Evolutionary conservation across 2,888 invertebrate genomes (phyloP), one percentile per base, ranked within the genome.

Genomic region (Trachelus troglodyta): DNA sequence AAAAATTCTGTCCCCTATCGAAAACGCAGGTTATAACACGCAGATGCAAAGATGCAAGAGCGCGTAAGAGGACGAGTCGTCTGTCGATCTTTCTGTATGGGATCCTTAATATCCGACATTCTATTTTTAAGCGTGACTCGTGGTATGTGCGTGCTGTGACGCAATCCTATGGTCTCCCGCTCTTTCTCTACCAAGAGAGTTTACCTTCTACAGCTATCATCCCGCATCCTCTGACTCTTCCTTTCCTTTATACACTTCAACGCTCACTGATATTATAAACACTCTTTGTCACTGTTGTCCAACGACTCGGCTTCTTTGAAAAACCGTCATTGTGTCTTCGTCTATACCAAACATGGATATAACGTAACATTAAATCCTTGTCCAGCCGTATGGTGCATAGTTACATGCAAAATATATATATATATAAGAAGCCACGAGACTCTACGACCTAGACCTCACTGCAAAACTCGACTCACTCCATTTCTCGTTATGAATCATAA

Each of bases 51-150:
- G 40, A 56, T 56, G 40, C 40, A 56, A 56, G 40, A 56, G 40
- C 15, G 23, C 40, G 23, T 23, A 56, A 56, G 40, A 56, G 40
- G 40, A 56, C 40, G 40, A 56, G 40, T 56, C 40, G 15, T 56
- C 6, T 56, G 40, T 56, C 40, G 40, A 56, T 56, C 40, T 23
- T 23, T 79, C 75, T 78, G 78, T 81, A 81, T 80, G 83, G 83
- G 86, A 82, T 86, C 87, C 89, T 89, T 88, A 89, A 88, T 87
- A 88, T 89, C 85, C 82, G 83, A 81, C 84, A 86, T 83, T 89
- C 90, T 91, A 91, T 90, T 90, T 91, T 91, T 90, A 90, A 90
- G 87, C 90, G 83, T 89, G 90, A 90, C 89, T 88, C 87, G 86
- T 82, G 87, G 83, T 86, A 89, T 86, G 87, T 87, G 85, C 86